phyloP scores from a whole-genome alignment of 1,140 invertebrate genomes.

The Muscidifurax raptorellus region DNA sequence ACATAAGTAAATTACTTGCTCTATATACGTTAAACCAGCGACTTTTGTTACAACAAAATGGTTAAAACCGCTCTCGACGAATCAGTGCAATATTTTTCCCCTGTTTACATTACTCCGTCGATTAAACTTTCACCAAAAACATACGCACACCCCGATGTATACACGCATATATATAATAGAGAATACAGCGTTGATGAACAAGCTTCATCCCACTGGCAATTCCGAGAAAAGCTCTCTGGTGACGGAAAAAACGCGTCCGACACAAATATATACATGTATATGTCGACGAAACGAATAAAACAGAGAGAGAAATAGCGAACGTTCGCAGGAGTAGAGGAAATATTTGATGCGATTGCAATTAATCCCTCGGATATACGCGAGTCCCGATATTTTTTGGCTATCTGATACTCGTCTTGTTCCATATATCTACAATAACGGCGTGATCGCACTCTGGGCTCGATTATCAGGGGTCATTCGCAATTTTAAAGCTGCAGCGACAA shows the following conservation, averaged over 20 bases:
- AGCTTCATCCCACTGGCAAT: no score
- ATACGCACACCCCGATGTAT: no score
- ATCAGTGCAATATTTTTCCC: no score
- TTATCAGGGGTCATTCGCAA: background rate
- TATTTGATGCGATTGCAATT: slow-evolving; percentile 1
- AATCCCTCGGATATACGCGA: background rate
- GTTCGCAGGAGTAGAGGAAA: background rate
- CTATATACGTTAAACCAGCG: no score
- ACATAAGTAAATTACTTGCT: no score
- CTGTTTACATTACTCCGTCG: no score
- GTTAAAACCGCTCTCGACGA: no score
- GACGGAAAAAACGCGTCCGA: background rate
- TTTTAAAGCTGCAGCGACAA: background rate
- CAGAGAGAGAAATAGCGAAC: background rate
- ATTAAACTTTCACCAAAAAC: no score
- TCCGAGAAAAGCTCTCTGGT: no score
- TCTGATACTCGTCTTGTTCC: background rate
- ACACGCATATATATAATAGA: no score
- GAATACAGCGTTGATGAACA: no score
- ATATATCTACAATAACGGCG: background rate
- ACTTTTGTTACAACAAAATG: no score
- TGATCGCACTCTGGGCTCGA: background rate
- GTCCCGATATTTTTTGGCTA: background rate
- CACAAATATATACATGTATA: background rate
- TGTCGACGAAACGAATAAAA: background rate